A percentile compares a stretch with the other conserved stretches of the same genome.
phyloP scores from a whole-genome alignment of 2,888 invertebrate genomes.

The Salpingus planirostris region DNA sequence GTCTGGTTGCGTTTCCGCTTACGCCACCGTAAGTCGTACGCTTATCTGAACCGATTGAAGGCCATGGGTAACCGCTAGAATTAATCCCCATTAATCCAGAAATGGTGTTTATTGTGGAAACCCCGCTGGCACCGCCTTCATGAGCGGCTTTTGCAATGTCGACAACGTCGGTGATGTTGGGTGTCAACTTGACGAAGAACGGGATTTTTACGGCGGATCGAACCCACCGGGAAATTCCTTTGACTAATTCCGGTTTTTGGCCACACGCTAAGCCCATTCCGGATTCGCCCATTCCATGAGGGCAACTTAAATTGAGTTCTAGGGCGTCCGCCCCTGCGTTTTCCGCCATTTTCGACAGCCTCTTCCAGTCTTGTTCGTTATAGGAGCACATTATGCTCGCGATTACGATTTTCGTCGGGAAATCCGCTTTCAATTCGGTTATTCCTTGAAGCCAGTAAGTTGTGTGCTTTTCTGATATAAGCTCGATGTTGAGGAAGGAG shows the following conservation, averaged over 20 bases:
- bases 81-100: slow-evolving; percentile 87
- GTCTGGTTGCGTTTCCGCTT: slow-evolving; percentile 84
- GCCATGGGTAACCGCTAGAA: slow-evolving; percentile 83
- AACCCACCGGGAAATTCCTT: slow-evolving; percentile 88
- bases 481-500: slow-evolving; percentile 93
- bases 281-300: slow-evolving; percentile 97
- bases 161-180: slow-evolving; percentile 92
- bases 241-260: slow-evolving; percentile 82
- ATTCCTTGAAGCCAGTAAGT: slow-evolving; percentile 91
- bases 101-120: slow-evolving; percentile 96
- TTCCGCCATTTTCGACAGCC: slow-evolving; percentile 68
- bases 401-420: slow-evolving; percentile 83
- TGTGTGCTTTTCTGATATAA: slow-evolving; percentile 93
- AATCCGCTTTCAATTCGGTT: slow-evolving; percentile 81
- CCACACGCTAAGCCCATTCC: slow-evolving; percentile 99
- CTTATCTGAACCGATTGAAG: slow-evolving; percentile 72
- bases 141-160: slow-evolving; percentile 83
- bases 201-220: slow-evolving; percentile 79
- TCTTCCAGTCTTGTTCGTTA: slow-evolving; percentile 80
- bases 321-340: slow-evolving; percentile 86
- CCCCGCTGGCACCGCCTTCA: slow-evolving; percentile 86
- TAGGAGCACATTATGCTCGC: slow-evolving; percentile 94
- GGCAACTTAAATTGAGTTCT: slow-evolving; percentile 94
- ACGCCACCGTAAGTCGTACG: slow-evolving; percentile 92
- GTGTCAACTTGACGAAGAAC: slow-evolving; percentile 95